Base-by-base conservation (phyloP, 2,113 vertebrate genomes). In the Sardina pilchardus region DNA sequence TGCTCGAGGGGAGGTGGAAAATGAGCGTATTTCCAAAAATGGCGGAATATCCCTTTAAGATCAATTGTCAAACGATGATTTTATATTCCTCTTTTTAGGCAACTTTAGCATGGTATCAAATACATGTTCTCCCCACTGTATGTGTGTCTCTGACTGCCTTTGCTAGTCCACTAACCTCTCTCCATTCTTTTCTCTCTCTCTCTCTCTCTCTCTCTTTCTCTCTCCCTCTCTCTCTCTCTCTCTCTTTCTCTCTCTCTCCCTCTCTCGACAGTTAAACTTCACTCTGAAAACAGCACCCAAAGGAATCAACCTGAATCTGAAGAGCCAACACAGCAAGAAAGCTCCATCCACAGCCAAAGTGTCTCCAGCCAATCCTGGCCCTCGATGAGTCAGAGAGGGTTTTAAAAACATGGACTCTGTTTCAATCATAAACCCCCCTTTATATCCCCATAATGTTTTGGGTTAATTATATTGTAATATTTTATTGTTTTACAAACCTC, bases 271-370 rank as follows among this genome's bases (percentile, higher is more conserved):
- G 95, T 89, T 94, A 84, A 47, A 95, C 89, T 95, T 96, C 90
- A 94, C 95, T 91, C 91, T 95, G 92, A 96, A 95, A 94, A 48
- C 88, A 44, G 93, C 93, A 50, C 93, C 94, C 82, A 95, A 95
- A 90, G 94, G 90, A 1, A 78, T 56, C 85, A 92, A 90, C 88
- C 89, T 91, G 87, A 95, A 94, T 88, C 81, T 21, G 26, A 95
- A 92, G 88, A 89, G 81, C 10, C 93, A 94, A 86, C 87, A 92
- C 63, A 87, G 91, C 88, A 95, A 92, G 90, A 95, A 90, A 90
- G 90, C 89, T 88, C 88, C 89, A 26, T 90, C 89, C 0, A 91
- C 85, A 10, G 81, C 87, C 71, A 95, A 94, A 89, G 80, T 88
- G 82, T 87, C 91, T 17, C 86, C 92, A n/a, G 53, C 59, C 63